Base-by-base conservation (phyloP, 2,888 invertebrate species). In the Brachycybe producta region DNA sequence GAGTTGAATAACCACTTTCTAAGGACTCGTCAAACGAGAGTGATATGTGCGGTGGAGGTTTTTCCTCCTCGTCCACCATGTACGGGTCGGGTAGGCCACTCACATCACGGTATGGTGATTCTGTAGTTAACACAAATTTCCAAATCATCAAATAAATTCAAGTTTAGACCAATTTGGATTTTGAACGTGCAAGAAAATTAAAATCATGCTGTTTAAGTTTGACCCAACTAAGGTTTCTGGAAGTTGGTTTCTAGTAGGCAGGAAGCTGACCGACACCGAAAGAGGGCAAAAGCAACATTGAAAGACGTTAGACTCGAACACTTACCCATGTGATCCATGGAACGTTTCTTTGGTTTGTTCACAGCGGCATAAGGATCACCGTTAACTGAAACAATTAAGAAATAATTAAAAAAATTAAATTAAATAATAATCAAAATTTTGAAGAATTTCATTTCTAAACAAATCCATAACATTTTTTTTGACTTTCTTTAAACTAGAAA, bases 1-100 rank as follows among this genome's bases (percentile, higher is more conserved):
- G 90, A 59, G 91, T 90, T 57, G 90, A 90, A 70, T 90, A 90
- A 49, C 90, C 91, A 56, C 87, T 87, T 71, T 90, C 91, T 47
- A 88, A 76, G 61, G 86, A 87, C 72, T 90, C 90, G 71, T 91
- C 90, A 71, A 90, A 90, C 66, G 84, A 84, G 60, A 88, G 77
- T 53, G 85, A 85, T 69, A 86, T 79, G 68, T 86, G 86, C 64
- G 82, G 82, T 28, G 85, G 84, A 69, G 87, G 86, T 61, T 87
- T 87, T 67, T 75, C 71, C 64, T 59, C 56, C 46, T 57, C 55
- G 28, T 44, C 52, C 63, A 80, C 85, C 75, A 82, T 76, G 70
- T 86, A 88, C 41, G 85, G 83, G 71, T 86, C 85, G 45, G 86
- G 86, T 62, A 91, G 75, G 57, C 90, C 90, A 70, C 85, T 88